A percentile compares a stretch with the other conserved stretches of the same genome.
phyloP scores from a whole-genome alignment of 2,113 vertebrate genomes.

The Onychostruthus taczanowskii region DNA sequence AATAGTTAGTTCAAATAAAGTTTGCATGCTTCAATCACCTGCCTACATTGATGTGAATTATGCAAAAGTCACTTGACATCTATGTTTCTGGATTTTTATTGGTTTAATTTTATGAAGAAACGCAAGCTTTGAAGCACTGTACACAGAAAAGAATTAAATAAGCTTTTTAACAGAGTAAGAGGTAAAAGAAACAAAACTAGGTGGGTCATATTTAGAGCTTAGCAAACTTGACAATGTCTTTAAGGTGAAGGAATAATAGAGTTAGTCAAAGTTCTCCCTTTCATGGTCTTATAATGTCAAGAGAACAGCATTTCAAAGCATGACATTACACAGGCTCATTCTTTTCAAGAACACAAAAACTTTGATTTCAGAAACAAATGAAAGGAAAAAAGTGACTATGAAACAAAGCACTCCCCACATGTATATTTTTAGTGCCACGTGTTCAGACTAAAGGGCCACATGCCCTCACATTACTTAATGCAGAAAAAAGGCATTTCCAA shows the following conservation, averaged over 20 bases:
- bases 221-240: neutral
- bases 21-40: neutral
- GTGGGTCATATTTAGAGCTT: slow-evolving; percentile 17
- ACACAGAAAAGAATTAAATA: neutral
- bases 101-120: neutral
- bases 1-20: neutral
- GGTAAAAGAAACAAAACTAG: slow-evolving; percentile 7
- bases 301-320: slow-evolving; percentile 59
- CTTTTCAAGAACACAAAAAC: slow-evolving; percentile 50
- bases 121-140: neutral
- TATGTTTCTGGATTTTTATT: neutral
- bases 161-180: neutral
- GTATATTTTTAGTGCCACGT: slow-evolving; percentile 22
- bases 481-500: neutral
- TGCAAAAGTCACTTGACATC: neutral
- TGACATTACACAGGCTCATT: neutral
- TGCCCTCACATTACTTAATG: neutral
- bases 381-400: slow-evolving; percentile 7
- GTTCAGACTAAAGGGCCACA: neutral
- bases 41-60: neutral
- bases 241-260: slow-evolving; percentile 29
- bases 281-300: slow-evolving; percentile 30
- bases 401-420: neutral
- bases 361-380: slow-evolving; percentile 60
- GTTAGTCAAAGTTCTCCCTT: slow-evolving; percentile 21